A percentile compares a stretch with the other conserved stretches of the same genome.
Conservation (phyloP, 2,797 vertebrate genomes). For the Chrysolophus pictus region DNA sequence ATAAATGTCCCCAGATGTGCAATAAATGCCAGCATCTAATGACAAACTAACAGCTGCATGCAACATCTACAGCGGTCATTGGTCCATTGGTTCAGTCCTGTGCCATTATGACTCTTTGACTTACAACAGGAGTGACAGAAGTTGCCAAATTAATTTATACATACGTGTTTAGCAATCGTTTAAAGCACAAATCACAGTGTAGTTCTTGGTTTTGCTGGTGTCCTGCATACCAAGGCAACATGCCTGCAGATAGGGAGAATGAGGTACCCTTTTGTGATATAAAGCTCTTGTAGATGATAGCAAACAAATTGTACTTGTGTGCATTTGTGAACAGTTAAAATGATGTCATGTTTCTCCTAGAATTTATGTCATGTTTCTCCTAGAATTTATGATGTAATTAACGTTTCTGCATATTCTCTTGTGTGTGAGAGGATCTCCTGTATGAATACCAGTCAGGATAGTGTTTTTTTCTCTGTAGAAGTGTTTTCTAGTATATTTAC, state of each 20-base stretch:
- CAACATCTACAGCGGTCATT: accelerated
- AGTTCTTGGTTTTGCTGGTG: not conserved
- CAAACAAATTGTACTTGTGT: not conserved
- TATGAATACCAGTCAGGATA: not conserved
- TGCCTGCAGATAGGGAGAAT: not conserved
- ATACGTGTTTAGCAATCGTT: not conserved
- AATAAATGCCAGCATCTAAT: slow-evolving; percentile 54
- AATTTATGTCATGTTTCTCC: not conserved
- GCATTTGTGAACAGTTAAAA: not conserved
- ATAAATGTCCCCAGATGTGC: slow-evolving; percentile 34
- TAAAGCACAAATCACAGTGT: not conserved
- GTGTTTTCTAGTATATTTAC: not conserved
- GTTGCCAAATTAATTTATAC: not conserved
- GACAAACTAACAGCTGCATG: not conserved
- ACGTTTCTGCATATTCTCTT: not conserved
- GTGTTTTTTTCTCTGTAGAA: not conserved
- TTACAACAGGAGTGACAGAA: not conserved
- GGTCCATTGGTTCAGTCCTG: not conserved
- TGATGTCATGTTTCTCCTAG: not conserved
- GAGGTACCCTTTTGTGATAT: not conserved
- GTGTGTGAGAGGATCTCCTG: not conserved
- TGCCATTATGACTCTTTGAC: not conserved
- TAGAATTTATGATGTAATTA: not conserved
- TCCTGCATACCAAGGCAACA: accelerated
- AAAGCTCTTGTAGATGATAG: not conserved